Evolutionary conservation across 1,140 invertebrate species (phyloP), one percentile per base, ranked within the genome.

Genomic region (Caerostris extrusa): DNA sequence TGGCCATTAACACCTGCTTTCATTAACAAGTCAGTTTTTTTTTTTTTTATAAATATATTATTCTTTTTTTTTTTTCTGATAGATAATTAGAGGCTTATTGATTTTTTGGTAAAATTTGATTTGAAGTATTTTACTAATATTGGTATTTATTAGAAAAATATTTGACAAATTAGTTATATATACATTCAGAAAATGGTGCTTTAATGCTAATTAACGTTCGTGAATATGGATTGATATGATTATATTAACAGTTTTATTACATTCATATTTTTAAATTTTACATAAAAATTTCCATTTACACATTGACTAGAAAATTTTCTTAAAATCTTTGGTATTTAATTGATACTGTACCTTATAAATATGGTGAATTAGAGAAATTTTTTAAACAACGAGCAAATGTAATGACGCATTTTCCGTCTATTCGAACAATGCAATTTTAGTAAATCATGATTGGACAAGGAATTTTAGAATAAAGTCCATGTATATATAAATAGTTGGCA

Each of bases 71-170:
- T 67, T 7, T 2, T n/a, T n/a, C n/a, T n/a, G 53, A 50, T 12
- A 34, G 34, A 77, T 50, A 77, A 77, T 77, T 77, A 34, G 10
- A 12, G 71, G 10, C 53, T 77, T 77, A 53, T 50, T 77, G 19
- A 12, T 77, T 71, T 77, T 53, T 77, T 50, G 71, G 5, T 50
- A 53, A 50, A 3, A 12, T 77, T 53, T 77, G 8, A 77, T 77
- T 77, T 77, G 19, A 77, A 8, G 53, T 77, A 77, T 77, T 34
- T 50, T 7, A 53, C 53, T 77, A 50, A 77, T 53, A 19, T 77
- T 77, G 71, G 53, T 77, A 77, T 77, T 14, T 77, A 12, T 77
- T 77, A 77, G 50, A 77, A 77, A 77, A 77, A 77, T 77, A 77
- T 50, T 77, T 77, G 71, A 77, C 7, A 50, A 53, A 8, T 8